phyloP scores from a whole-genome alignment of 2,113 vertebrate species.

The Scopus umbretta region DNA sequence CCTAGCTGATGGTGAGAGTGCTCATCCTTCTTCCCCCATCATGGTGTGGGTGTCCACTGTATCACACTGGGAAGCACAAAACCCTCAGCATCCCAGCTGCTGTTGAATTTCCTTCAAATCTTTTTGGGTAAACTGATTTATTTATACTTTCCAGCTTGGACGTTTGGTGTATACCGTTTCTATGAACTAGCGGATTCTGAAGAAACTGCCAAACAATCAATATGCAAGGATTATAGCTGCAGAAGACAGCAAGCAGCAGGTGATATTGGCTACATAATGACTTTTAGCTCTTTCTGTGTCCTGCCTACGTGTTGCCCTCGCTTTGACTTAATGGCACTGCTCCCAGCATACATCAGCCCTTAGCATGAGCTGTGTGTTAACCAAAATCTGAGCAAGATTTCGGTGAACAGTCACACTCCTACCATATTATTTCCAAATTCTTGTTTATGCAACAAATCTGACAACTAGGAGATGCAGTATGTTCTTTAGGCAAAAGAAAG shows the following conservation, averaged over 20 bases:
- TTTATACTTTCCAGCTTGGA: neutral
- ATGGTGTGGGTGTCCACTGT: neutral
- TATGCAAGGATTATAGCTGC: neutral
- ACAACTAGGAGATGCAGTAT: neutral
- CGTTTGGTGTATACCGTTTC: neutral
- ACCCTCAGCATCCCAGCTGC: neutral
- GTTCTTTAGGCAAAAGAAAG: neutral
- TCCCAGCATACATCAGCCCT: neutral
- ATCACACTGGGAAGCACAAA: neutral
- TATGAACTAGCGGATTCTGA: neutral
- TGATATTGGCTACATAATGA: neutral
- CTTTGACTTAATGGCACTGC: neutral
- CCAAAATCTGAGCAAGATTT: neutral
- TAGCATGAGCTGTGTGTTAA: accelerated
- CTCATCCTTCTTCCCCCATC: neutral
- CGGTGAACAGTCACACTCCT: neutral
- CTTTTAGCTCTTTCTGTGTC: neutral
- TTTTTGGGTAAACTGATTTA: neutral
- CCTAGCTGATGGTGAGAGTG: neutral
- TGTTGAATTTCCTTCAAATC: neutral
- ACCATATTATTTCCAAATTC: neutral
- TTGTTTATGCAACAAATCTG: neutral
- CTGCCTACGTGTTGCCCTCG: accelerated
- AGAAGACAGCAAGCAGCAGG: neutral
- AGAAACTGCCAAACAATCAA: neutral